Evolutionary conservation across 2,797 vertebrate genomes (phyloP), one percentile per base, ranked within the genome.

Genomic region (Simalia tracyae): DNA sequence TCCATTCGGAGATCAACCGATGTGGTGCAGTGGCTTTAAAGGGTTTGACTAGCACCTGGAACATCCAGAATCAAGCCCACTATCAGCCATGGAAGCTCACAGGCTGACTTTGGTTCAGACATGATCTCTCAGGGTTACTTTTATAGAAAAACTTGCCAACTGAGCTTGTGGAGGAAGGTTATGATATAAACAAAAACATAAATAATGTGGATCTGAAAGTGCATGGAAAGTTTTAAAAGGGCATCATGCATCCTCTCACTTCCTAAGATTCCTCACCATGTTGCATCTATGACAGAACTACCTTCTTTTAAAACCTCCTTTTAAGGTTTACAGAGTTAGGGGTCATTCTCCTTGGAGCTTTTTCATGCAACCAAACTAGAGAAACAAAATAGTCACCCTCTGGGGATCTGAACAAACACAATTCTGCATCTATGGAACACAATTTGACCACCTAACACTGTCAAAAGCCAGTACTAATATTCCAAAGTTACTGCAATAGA

Each of bases 401-500:
- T 64, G 57, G 24, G 54, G 31, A 84, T 54, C n/a, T 4, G n/a
- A 63, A 90, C 14, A 42, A 57, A 87, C 31, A 60, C 36, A 91
- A 6, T 60, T 28, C 14, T n/a, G 15, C 14, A 19, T 60, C 57
- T n/a, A 5, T 14, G 63, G 31, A 87, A 57, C 9, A n/a, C 19
- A 86, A 61, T 22, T 19, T 15, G 17, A 22, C 68, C 11, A 31
- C 59, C 60, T 88, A 84, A 61, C 2, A 36, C 15, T 88, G 42
- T 60, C 42, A 95, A 92, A 91, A 85, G 56, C 90, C 92, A 95
- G 0, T 42, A 87, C 42, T 86, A 90, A 85, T 64, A n/a, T 86
- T 90, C 89, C 94, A 94, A 88, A 93, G 81, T 0, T 95, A 84
- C 31, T 86, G 89, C 42, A 94, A 90, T 59, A 88, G 64, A 94